phyloP scores from a whole-genome alignment of 1,140 invertebrate genomes.

The Bradysia coprophila region DNA sequence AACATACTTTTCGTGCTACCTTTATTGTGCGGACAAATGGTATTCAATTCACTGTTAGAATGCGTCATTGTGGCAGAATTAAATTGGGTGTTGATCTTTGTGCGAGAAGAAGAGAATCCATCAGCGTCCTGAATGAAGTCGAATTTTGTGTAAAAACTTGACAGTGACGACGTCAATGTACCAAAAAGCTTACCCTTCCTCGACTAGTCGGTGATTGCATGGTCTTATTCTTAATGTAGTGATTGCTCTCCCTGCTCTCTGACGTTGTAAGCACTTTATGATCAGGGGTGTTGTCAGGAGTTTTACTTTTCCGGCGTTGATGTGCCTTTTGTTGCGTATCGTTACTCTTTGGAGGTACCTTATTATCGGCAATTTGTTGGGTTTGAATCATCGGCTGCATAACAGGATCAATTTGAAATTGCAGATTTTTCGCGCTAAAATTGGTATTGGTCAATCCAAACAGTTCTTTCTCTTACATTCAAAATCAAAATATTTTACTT shows the following conservation, averaged over 20 bases:
- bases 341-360: no score
- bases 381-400: not conserved
- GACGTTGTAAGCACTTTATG: not conserved
- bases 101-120: no score
- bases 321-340: no score
- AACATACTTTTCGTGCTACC: constrained; percentile 2
- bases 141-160: no score
- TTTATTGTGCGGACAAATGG: constrained; percentile 16
- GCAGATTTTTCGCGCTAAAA: not conserved
- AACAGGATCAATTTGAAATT: not conserved
- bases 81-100: constrained; percentile 15
- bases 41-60: constrained; percentile 22
- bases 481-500: not conserved
- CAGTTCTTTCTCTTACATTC: not conserved
- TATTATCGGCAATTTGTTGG: no score
- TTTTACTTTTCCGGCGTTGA: no score
- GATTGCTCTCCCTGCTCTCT: not conserved
- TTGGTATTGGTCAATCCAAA: not conserved
- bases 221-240: not conserved
- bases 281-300: not conserved
- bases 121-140: no score
- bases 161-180: no score
- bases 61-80: constrained; percentile 18
- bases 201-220: not conserved
- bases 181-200: not conserved